Percentiles rank a stretch among this genome's conserved stretches.
These are phyloP conservation scores for Gasteruption jaculator DNA, from an alignment of 2,888 invertebrate species.

Conservation along the genomic window DNA sequence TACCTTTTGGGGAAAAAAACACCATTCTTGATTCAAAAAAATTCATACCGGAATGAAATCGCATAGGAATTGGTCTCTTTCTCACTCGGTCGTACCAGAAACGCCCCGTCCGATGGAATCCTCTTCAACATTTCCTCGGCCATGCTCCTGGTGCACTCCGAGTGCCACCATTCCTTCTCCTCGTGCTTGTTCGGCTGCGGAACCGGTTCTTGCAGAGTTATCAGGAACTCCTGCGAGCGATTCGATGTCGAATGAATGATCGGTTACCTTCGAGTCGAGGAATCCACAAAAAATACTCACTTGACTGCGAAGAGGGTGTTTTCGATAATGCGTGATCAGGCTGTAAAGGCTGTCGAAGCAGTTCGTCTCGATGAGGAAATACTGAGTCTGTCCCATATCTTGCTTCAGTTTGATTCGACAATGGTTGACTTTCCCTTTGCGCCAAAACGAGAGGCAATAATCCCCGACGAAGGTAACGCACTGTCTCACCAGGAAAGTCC, in stretches of 20 bases:
- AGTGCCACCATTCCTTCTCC: slow-evolving; percentile 89
- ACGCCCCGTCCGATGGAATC: slow-evolving; percentile 87
- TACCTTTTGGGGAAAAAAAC: slow-evolving; percentile 4
- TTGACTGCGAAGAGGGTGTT: slow-evolving; percentile 79
- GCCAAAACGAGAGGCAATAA: slow-evolving; percentile 92
- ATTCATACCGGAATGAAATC: slow-evolving; percentile 80
- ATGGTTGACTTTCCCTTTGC: slow-evolving; percentile 84
- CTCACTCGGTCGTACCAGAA: slow-evolving; percentile 87
- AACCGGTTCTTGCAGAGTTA: slow-evolving; percentile 83
- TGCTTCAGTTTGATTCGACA: slow-evolving; percentile 88
- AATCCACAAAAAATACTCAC: slow-evolving; percentile 45
- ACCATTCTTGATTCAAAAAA: slow-evolving; percentile 3
- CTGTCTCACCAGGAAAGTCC: slow-evolving; percentile 87
- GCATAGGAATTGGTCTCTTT: slow-evolving; percentile 83
- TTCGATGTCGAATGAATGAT: slow-evolving; percentile 6
- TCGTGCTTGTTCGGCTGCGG: slow-evolving; percentile 95
- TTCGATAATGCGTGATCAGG: slow-evolving; percentile 85
- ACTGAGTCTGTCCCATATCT: slow-evolving; percentile 83
- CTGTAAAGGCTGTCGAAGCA: slow-evolving; percentile 90
- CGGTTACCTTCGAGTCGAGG: neutral
- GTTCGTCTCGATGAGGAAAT: slow-evolving; percentile 82
- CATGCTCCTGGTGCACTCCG: slow-evolving; percentile 70
- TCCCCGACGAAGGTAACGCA: slow-evolving; percentile 96
- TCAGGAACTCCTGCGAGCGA: slow-evolving; percentile 69
- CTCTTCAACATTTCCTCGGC: slow-evolving; percentile 87